Conservation (phyloP, 2,888 invertebrate species). For the Eilema sororculum region DNA sequence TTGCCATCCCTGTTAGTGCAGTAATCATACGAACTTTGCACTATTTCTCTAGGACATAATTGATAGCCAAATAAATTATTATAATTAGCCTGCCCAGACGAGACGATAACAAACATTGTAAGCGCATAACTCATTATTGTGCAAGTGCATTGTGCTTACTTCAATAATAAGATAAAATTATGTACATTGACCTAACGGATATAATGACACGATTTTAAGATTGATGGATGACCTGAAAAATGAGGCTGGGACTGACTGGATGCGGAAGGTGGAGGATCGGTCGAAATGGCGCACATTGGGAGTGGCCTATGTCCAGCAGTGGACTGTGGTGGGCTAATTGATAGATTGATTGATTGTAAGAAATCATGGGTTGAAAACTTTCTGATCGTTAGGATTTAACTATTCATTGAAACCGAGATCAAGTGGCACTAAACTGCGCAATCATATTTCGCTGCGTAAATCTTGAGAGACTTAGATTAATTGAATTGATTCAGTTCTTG, state of each 20-base stretch:
- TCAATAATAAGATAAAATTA: neutral
- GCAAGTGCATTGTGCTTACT: neutral
- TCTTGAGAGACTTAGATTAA: neutral
- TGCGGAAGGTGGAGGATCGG: too few relatives aligned
- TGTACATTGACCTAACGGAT: neutral
- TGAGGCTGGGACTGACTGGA: too few relatives aligned
- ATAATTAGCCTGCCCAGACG: neutral
- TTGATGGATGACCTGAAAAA: too few relatives aligned
- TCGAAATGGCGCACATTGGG: too few relatives aligned
- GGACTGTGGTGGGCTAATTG: too few relatives aligned
- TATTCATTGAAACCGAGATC: too few relatives aligned
- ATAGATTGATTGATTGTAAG: neutral
- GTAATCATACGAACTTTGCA: too few relatives aligned
- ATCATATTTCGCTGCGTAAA: neutral
- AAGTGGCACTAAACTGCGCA: too few relatives aligned
- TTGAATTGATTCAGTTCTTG: neutral
- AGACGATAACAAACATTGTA: too few relatives aligned
- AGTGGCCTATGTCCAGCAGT: too few relatives aligned
- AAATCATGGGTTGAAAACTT: neutral
- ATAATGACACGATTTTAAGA: too few relatives aligned
- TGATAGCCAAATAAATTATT: neutral
- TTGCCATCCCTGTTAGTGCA: neutral
- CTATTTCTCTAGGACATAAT: slow-evolving; percentile 1
- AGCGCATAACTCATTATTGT: neutral
- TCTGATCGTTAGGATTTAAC: neutral